Conservation (phyloP, 2,888 invertebrate species). For the Nasonia oneida region DNA sequence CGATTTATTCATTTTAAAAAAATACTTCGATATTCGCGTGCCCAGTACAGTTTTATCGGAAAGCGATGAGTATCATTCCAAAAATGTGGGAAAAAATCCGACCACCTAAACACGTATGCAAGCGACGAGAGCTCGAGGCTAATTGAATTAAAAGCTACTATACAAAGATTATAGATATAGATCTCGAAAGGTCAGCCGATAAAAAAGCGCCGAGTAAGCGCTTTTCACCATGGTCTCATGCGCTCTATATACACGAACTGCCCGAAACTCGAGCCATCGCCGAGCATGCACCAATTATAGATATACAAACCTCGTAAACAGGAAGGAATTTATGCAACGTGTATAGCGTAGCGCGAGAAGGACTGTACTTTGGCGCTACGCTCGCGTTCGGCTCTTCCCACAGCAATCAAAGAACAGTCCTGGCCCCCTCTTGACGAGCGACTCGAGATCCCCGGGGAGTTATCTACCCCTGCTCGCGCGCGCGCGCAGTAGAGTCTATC, state of each 20-base stretch:
- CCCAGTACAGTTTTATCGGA: no score
- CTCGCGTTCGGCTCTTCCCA: constrained; percentile 74
- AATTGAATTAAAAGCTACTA: constrained; percentile 7
- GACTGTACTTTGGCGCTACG: constrained; percentile 29
- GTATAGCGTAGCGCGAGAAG: constrained; percentile 13
- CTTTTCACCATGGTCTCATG: background rate
- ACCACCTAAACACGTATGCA: background rate
- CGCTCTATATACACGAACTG: no score
- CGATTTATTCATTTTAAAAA: no score
- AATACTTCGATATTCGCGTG: no score
- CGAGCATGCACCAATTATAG: background rate
- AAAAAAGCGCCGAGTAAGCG: background rate
- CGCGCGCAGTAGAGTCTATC: constrained; percentile 12
- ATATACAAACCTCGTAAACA: constrained; percentile 17
- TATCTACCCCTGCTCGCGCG: constrained; percentile 71
- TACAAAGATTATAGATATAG: background rate
- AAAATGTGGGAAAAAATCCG: constrained; percentile 8
- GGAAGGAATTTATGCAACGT: constrained; percentile 67
- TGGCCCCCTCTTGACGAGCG: constrained; percentile 60
- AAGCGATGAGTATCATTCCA: background rate
- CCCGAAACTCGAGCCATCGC: background rate
- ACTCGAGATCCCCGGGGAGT: constrained; percentile 72
- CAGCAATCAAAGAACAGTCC: constrained; percentile 77
- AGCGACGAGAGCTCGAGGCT: background rate
- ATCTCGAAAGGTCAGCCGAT: background rate